Evolutionary conservation across 2,113 vertebrate species (phyloP), one percentile per base, ranked within the genome.

Genomic region (Bubo blakistoni): DNA sequence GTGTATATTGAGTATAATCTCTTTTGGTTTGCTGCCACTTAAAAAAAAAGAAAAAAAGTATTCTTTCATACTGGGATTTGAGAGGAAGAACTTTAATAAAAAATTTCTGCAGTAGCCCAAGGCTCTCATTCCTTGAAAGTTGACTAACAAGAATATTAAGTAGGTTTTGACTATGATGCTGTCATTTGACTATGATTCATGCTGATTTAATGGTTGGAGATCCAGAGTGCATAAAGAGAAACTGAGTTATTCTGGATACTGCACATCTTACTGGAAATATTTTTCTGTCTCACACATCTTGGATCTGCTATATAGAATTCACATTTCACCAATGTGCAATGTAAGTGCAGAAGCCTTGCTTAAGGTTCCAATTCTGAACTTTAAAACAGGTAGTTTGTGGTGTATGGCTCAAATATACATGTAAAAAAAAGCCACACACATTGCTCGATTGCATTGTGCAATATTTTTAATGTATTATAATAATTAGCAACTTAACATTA

Each of bases 401-500:
- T 73, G 86, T 91, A 65, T 96, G 94, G 96, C 86, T 96, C 91
- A 96, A 78, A 87, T 79, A 66, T 8, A 88, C n/a, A 15, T 63
- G n/a, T 94, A 20, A 76, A 92, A 32, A 92, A 91, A 72, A 92
- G 81, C 63, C 74, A 93, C 71, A 84, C 81, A 84, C 66, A 17
- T 85, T 93, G 81, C 69, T 94, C 70, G 88, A 57, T 92, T 95
- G 90, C 84, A 36, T 47, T 90, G 96, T 98, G 97, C 97, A 98
- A 98, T 98, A 97, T 97, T 97, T 97, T 95, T 92, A 51, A 92
- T 97, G 86, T 93, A 97, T 97, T 92, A 93, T 86, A 94, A 89
- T 91, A 71, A 94, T 78, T 94, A 96, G 93, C 62, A 93, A 94
- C 61, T 88, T 97, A 96, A 90, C 93, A 52, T 90, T 91, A 62